A percentile compares a stretch with the other conserved stretches of the same genome.
Conservation (phyloP, 2,113 vertebrate genomes). For the Apodemus sylvaticus region DNA sequence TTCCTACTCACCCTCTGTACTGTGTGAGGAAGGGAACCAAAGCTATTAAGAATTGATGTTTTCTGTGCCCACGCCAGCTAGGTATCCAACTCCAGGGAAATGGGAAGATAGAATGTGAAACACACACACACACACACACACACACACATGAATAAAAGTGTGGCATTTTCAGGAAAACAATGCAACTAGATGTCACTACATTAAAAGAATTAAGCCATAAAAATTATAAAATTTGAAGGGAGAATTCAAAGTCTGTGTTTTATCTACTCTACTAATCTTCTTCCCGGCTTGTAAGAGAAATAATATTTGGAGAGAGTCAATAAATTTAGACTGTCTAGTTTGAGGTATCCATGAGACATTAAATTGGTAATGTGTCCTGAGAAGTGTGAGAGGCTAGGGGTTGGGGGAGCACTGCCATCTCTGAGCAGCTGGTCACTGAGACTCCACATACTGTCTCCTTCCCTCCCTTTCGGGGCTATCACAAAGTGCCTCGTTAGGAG, state of each 20-base stretch:
- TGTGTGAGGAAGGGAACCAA: neutral
- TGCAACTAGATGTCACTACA: no score
- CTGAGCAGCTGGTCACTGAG: neutral
- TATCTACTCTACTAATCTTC: neutral
- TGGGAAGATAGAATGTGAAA: no score
- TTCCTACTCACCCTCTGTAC: neutral
- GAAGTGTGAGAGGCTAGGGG: neutral
- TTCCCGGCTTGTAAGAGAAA: neutral
- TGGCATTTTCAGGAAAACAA: no score
- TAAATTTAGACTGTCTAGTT: neutral
- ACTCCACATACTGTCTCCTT: neutral
- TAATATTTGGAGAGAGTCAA: neutral
- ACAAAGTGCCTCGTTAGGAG: neutral
- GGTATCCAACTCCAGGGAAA: no score
- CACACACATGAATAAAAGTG: no score
- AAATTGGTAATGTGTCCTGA: neutral
- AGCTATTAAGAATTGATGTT: neutral
- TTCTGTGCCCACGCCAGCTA: neutral
- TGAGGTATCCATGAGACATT: neutral
- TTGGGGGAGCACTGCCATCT: neutral
- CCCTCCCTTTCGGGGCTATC: neutral
- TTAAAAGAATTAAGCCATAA: no score
- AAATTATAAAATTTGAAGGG: neutral
- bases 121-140: no score
- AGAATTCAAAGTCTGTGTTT: slow-evolving; percentile 26